Conservation (phyloP, 2,113 vertebrate species). For the Acrocephalus arundinaceus region DNA sequence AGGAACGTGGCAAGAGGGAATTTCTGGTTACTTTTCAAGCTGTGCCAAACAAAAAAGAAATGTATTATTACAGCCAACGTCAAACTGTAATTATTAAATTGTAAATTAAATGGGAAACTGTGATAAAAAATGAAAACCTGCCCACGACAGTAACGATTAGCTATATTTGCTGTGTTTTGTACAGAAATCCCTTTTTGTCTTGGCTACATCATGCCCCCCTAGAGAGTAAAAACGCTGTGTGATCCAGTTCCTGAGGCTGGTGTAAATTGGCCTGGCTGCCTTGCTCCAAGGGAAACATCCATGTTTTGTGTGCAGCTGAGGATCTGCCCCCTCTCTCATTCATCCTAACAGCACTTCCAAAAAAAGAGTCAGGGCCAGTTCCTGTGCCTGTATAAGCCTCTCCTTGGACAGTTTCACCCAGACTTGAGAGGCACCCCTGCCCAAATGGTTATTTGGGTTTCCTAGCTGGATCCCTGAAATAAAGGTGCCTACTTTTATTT, state of each 20-base stretch:
- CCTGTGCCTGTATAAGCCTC: rapidly evolving
- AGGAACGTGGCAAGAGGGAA: neutral
- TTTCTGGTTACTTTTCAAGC: slow-evolving; percentile 34
- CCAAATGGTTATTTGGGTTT: neutral
- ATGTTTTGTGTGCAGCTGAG: neutral
- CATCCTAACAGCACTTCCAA: neutral
- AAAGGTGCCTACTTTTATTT: neutral
- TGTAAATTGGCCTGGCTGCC: neutral
- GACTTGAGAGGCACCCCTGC: neutral
- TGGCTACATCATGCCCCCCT: neutral
- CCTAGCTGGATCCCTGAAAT: neutral
- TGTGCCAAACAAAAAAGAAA: neutral
- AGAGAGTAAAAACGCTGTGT: neutral
- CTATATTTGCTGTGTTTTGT: slow-evolving; percentile 9
- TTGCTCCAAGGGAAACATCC: neutral
- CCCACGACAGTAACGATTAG: neutral
- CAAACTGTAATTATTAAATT: slow-evolving; percentile 26
- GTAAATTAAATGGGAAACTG: neutral
- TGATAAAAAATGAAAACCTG: slow-evolving; percentile 57
- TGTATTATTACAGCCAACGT: neutral
- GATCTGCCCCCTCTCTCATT: neutral
- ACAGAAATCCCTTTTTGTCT: neutral
- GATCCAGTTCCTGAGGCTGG: neutral
- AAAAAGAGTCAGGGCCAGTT: neutral
- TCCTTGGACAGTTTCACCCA: neutral